These are phyloP conservation scores for Metopia argyrocephala DNA, from an alignment of 2,888 invertebrate genomes.

Conservation along the genomic window DNA sequence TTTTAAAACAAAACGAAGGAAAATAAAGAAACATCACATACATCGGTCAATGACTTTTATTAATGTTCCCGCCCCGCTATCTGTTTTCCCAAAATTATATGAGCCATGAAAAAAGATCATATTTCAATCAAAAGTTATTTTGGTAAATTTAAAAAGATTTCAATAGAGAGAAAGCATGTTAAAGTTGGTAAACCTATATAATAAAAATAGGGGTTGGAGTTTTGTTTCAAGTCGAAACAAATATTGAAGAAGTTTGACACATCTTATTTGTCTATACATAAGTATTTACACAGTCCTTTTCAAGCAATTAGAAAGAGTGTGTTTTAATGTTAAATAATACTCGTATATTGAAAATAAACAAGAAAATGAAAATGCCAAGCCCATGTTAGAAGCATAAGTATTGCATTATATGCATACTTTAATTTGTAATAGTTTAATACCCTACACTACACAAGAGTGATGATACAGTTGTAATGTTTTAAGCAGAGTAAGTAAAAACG, in stretches of 20 bases:
- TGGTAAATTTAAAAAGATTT: not conserved
- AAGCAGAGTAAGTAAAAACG: no score
- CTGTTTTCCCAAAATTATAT: conserved; percentile 35
- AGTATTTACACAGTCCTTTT: not conserved
- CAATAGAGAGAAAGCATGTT: no score
- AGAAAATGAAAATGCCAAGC: conserved; percentile 32
- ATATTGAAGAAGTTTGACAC: no score
- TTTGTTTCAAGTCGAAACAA: no score
- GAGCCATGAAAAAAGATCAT: conserved; percentile 55
- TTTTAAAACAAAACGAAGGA: not conserved
- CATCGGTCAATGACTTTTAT: conserved; percentile 53
- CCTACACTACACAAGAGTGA: no score
- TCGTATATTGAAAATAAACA: not conserved
- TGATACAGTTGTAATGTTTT: no score
- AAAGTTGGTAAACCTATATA: no score
- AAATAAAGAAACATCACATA: not conserved
- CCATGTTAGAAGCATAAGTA: conserved; percentile 12
- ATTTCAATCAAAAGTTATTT: conserved; percentile 47
- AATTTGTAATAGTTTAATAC: not conserved
- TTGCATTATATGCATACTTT: conserved; percentile 25
- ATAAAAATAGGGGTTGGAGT: not conserved
- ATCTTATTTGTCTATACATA: no score
- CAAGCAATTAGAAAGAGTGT: conserved; percentile 41
- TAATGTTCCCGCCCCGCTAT: conserved; percentile 20
- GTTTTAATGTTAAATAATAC: conserved; percentile 34